Evolutionary conservation across 2,888 invertebrate genomes (phyloP).

Genomic region (Pachliopta kotzebuea): DNA sequence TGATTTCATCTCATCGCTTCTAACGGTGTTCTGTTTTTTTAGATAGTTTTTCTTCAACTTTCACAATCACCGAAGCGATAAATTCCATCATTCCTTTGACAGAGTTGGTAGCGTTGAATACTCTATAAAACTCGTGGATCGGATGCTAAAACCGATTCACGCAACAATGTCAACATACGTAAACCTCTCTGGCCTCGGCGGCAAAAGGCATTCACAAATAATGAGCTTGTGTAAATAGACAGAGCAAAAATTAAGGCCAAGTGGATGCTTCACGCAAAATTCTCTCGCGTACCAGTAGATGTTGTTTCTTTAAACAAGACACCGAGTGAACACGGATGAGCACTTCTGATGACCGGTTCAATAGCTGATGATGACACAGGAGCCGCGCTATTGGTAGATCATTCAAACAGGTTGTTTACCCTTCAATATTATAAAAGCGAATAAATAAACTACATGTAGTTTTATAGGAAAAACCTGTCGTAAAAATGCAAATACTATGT

Average conservation of each 20-base stretch:
- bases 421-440: conserved; percentile 30
- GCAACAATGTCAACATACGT: conserved; percentile 57
- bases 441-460: conserved; percentile 24
- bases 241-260: conserved; percentile 60
- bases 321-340: conserved; percentile 60
- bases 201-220: conserved; percentile 65
- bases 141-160: conserved; percentile 42
- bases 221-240: conserved; percentile 53
- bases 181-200: conserved; percentile 71
- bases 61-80: background rate
- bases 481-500: conserved; percentile 30
- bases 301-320: conserved; percentile 68
- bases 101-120: background rate
- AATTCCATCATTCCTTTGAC: background rate
- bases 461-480: conserved; percentile 23
- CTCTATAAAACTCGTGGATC: background rate
- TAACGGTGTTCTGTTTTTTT: conserved; percentile 7
- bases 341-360: conserved; percentile 64
- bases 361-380: conserved; percentile 58
- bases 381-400: conserved; percentile 39
- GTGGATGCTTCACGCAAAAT: conserved; percentile 64
- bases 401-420: conserved; percentile 30
- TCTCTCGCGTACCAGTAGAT: conserved; percentile 65
- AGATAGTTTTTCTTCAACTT: background rate
- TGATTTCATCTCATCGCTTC: background rate